Percentiles rank a stretch among this genome's conserved stretches.
Conservation (phyloP, 2,888 invertebrate species). For the Rugalucina vietnamica region DNA sequence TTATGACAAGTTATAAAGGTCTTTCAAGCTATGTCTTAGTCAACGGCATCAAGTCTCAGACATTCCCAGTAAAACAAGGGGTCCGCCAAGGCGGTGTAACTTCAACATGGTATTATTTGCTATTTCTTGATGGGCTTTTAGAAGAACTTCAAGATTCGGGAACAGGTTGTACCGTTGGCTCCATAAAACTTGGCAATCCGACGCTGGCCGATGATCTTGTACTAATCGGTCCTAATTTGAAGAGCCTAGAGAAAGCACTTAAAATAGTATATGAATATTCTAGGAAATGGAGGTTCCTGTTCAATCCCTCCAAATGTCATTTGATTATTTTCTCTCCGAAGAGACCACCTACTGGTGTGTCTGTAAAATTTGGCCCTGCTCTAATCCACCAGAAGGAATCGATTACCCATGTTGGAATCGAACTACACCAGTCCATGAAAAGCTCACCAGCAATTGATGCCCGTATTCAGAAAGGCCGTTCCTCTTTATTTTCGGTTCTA, state of each 20-base stretch:
- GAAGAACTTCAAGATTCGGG: neutral
- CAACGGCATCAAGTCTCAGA: slow-evolving; percentile 2
- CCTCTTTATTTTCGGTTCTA: slow-evolving; percentile 5
- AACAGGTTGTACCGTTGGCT: slow-evolving; percentile 1
- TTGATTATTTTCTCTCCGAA: neutral
- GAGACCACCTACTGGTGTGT: neutral
- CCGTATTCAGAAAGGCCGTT: neutral
- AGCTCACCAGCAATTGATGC: neutral
- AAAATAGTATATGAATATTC: slow-evolving; percentile 7
- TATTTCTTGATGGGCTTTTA: slow-evolving; percentile 16
- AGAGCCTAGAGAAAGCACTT: neutral
- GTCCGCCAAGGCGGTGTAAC: slow-evolving; percentile 27
- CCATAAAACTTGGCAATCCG: slow-evolving; percentile 17
- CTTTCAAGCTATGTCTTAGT: neutral
- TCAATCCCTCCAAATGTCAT: slow-evolving; percentile 13
- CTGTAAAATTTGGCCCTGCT: slow-evolving; percentile 2
- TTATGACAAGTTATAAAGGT: slow-evolving; percentile 15
- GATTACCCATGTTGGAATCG: slow-evolving; percentile 13
- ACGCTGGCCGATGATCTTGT: slow-evolving; percentile 24
- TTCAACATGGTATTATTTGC: slow-evolving; percentile 26
- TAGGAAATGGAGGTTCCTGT: slow-evolving; percentile 12
- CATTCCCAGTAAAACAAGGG: slow-evolving; percentile 18
- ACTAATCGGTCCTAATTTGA: neutral
- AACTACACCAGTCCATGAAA: neutral
- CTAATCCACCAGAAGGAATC: neutral